Conservation (phyloP, 2,888 invertebrate species). For the Alviniconcha strummeri region DNA sequence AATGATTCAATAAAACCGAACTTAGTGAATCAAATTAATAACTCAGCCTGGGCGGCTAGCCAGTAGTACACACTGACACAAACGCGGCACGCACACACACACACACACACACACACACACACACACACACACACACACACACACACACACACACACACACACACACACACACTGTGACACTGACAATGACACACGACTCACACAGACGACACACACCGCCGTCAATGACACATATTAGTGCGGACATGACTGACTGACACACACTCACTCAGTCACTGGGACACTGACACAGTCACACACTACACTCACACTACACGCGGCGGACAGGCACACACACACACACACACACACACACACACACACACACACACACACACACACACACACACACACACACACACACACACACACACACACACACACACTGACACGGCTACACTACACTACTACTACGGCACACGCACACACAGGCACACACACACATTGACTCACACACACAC, state of each 20-base stretch:
- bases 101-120: slow-evolving; percentile 4
- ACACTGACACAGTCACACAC: too few species aligned
- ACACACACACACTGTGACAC: too few species aligned
- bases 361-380: slow-evolving; percentile 11
- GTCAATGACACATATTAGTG: too few species aligned
- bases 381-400: neutral
- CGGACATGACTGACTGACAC: too few species aligned
- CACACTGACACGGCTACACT: neutral
- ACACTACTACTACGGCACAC: neutral
- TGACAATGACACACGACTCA: too few species aligned
- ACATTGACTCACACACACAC: too few species aligned
- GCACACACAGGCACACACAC: too few species aligned
- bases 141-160: slow-evolving; percentile 2
- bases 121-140: slow-evolving; percentile 2
- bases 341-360: slow-evolving; percentile 1
- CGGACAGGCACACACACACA: neutral
- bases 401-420: neutral
- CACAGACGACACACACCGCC: too few species aligned
- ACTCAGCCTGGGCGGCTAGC: too few species aligned
- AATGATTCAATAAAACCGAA: too few species aligned
- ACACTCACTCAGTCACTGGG: too few species aligned
- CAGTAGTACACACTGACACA: neutral
- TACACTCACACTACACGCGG: neutral
- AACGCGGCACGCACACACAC: neutral
- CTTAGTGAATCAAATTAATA: too few species aligned